These are phyloP conservation scores for Xestia c-nigrum DNA, from an alignment of 2,888 invertebrate species.

Conservation along the genomic window DNA sequence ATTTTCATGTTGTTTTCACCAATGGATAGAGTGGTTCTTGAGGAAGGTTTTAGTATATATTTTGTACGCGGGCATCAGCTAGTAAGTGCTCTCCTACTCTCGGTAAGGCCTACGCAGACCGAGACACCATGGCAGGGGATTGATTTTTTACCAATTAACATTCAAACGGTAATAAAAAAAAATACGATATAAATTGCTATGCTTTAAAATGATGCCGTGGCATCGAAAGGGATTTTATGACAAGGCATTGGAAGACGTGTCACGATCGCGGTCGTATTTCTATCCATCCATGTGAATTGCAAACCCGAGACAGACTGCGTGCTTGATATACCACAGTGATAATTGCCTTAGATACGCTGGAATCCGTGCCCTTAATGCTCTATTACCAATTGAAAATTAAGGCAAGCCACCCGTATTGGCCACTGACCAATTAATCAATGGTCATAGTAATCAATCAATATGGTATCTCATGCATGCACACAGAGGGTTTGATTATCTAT, in stretches of 20 bases:
- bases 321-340: not conserved
- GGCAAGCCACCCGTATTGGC: constrained; percentile 32
- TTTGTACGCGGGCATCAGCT: too few relatives aligned
- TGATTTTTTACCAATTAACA: too few relatives aligned
- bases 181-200: too few relatives aligned
- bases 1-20: too few relatives aligned
- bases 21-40: too few relatives aligned
- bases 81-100: not conserved
- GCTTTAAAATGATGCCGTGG: too few relatives aligned
- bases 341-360: not conserved
- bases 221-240: too few relatives aligned
- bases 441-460: constrained; percentile 57
- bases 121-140: too few relatives aligned
- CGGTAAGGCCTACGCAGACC: not conserved
- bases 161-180: too few relatives aligned
- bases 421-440: constrained; percentile 52
- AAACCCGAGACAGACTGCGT: not conserved
- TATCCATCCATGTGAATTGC: not conserved
- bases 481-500: constrained; percentile 47
- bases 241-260: too few relatives aligned
- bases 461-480: constrained; percentile 51
- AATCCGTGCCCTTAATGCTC: constrained; percentile 13
- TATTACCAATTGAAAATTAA: constrained; percentile 27
- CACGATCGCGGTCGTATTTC: too few relatives aligned
- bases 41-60: too few relatives aligned